Conservation (phyloP, 2,797 vertebrate species). For the Gobionotothen gibberifrons region DNA sequence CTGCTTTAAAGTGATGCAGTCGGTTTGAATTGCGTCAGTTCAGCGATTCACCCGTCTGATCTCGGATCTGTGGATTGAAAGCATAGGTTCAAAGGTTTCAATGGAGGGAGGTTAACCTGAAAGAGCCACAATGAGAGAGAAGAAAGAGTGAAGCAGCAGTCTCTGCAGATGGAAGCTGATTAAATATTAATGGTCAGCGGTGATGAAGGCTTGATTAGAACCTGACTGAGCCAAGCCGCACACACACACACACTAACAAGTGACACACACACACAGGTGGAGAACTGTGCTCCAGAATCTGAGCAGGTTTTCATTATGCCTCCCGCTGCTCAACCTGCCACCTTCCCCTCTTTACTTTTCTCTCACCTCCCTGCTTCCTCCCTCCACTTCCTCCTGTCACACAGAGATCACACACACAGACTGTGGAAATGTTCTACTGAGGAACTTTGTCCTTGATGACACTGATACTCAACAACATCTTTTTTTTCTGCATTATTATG, state of each 20-base stretch:
- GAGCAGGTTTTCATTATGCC: conserved; percentile 62
- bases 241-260: conserved; percentile 26
- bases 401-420: conserved; percentile 48
- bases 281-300: conserved; percentile 31
- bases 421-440: not conserved
- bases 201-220: conserved; percentile 71
- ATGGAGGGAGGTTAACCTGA: conserved; percentile 19
- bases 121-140: conserved; percentile 32
- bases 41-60: conserved; percentile 28
- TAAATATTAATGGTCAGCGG: conserved; percentile 77
- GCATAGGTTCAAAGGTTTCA: conserved; percentile 28
- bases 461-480: not conserved
- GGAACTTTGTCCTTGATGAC: not conserved
- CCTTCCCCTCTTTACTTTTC: conserved; percentile 48
- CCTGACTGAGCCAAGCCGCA: conserved; percentile 44
- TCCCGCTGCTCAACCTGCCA: conserved; percentile 48
- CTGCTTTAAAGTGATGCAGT: conserved; percentile 30
- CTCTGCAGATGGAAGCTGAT: conserved; percentile 74
- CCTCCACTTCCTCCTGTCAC: conserved; percentile 55
- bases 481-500: not conserved
- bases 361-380: conserved; percentile 56
- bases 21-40: conserved; percentile 30
- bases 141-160: conserved; percentile 53
- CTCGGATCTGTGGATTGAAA: conserved; percentile 34
- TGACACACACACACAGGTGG: conserved; percentile 32